phyloP scores from a whole-genome alignment of 2,113 vertebrate genomes.

The Triplophysa dalaica region DNA sequence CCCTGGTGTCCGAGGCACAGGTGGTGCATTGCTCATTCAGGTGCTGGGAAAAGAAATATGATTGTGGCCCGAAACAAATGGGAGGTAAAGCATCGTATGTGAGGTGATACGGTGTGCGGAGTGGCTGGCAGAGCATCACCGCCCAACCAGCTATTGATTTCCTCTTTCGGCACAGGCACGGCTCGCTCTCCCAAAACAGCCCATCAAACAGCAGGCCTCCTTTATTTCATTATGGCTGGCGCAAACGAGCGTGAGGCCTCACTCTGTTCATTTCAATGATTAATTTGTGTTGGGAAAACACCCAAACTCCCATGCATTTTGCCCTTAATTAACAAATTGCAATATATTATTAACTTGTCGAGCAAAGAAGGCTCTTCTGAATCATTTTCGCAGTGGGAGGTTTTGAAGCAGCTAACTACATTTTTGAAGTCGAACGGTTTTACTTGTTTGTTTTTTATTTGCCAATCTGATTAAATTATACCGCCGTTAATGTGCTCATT shows the following conservation, averaged over 20 bases:
- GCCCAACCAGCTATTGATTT: constrained; percentile 59
- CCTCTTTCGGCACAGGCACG: constrained; percentile 28
- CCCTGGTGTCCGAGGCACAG: constrained; percentile 18
- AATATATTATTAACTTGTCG: constrained; percentile 63
- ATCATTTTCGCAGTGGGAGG: constrained; percentile 59
- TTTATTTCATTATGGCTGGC: constrained; percentile 55
- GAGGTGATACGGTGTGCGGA: constrained; percentile 35
- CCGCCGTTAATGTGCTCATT: constrained; percentile 49
- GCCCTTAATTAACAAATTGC: constrained; percentile 65
- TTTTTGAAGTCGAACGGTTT: constrained; percentile 42
- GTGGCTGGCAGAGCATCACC: constrained; percentile 44
- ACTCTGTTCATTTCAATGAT: constrained; percentile 58
- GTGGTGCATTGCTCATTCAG: constrained; percentile 11
- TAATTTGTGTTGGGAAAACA: constrained; percentile 60
- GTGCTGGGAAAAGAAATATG: neutral
- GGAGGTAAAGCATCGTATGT: constrained; percentile 8
- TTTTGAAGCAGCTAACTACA: constrained; percentile 45
- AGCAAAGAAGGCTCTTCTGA: constrained; percentile 54
- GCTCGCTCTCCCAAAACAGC: constrained; percentile 43
- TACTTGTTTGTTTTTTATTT: constrained; percentile 51
- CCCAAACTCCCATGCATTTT: constrained; percentile 58
- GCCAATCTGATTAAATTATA: constrained; percentile 54
- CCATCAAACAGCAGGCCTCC: constrained; percentile 53
- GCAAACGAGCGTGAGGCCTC: constrained; percentile 40
- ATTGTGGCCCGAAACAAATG: neutral